A percentile compares a stretch with the other conserved stretches of the same genome.
Evolutionary conservation across 2,888 invertebrate genomes (phyloP).

Genomic region (Alitta virens): DNA sequence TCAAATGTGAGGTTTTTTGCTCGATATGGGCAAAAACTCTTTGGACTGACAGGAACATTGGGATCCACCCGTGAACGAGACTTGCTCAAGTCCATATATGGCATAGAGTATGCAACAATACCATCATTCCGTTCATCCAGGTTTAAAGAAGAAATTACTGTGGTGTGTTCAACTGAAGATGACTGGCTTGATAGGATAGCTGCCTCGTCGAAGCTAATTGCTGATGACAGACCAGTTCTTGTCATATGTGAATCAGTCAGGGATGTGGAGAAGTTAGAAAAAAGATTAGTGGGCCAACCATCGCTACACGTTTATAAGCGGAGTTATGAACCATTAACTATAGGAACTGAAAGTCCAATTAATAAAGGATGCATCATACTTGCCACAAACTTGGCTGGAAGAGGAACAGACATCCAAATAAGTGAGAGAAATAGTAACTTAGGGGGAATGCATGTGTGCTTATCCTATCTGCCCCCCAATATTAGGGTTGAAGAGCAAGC

Average conservation of each 20-base stretch:
- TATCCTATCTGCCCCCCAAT: conserved; percentile 28
- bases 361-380: conserved; percentile 20
- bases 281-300: neutral
- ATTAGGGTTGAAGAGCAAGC: conserved; percentile 25
- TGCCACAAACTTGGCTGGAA: conserved; percentile 29
- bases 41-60: conserved; percentile 41
- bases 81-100: conserved; percentile 27
- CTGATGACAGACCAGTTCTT: conserved; percentile 8
- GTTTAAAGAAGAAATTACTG: conserved; percentile 13
- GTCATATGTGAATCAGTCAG: conserved; percentile 16
- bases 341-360: neutral
- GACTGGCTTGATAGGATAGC: neutral
- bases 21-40: conserved; percentile 25
- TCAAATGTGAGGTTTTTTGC: conserved; percentile 24
- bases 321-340: neutral
- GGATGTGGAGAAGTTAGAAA: conserved; percentile 11
- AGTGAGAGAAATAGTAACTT: conserved; percentile 7
- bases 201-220: neutral
- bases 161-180: conserved; percentile 5
- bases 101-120: conserved; percentile 19
- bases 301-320: neutral
- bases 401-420: conserved; percentile 27
- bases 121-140: conserved; percentile 21
- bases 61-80: conserved; percentile 38
- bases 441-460: conserved; percentile 28